These are phyloP conservation scores for Ophonus ardosiacus DNA, from an alignment of 2,888 invertebrate species.

Conservation along the genomic window DNA sequence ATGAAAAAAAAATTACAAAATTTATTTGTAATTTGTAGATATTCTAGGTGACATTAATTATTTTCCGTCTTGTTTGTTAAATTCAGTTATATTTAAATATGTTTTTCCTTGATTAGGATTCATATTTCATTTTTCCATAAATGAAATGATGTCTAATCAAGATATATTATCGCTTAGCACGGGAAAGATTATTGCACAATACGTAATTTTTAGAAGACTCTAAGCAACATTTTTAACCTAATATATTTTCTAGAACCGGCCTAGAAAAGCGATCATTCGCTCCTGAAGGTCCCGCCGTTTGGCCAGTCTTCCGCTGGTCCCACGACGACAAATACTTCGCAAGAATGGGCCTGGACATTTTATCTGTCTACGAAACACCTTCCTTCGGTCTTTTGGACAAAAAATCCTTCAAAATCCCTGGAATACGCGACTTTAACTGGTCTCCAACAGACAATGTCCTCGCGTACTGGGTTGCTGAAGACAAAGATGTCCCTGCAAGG, in stretches of 20 bases:
- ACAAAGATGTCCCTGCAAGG: constrained; percentile 96
- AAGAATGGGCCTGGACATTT: constrained; percentile 87
- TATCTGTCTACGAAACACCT: constrained; percentile 97
- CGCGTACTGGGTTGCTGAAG: constrained; percentile 99
- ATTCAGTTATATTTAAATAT: too few relatives aligned
- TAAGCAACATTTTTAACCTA: constrained; percentile 28
- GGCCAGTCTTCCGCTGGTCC: constrained; percentile 99
- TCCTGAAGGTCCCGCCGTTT: constrained; percentile 88
- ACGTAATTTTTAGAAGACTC: constrained; percentile 26
- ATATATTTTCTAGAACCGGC: constrained; percentile 82
- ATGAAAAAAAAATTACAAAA: not conserved
- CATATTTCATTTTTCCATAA: too few relatives aligned
- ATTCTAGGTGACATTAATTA: not conserved
- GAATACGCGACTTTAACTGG: constrained; percentile 97
- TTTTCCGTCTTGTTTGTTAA: too few relatives aligned
- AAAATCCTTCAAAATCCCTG: constrained; percentile 94
- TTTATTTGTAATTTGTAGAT: constrained; percentile 2
- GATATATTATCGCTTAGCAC: too few relatives aligned
- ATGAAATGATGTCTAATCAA: too few relatives aligned
- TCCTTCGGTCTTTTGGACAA: constrained; percentile 96
- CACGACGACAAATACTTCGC: constrained; percentile 97
- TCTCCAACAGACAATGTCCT: constrained; percentile 97
- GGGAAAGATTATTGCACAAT: constrained; percentile 8
- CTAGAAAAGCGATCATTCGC: constrained; percentile 94
- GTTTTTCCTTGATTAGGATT: too few relatives aligned